Base-by-base conservation (phyloP, 2,888 invertebrate species). In the Leptogaster cylindrica region DNA sequence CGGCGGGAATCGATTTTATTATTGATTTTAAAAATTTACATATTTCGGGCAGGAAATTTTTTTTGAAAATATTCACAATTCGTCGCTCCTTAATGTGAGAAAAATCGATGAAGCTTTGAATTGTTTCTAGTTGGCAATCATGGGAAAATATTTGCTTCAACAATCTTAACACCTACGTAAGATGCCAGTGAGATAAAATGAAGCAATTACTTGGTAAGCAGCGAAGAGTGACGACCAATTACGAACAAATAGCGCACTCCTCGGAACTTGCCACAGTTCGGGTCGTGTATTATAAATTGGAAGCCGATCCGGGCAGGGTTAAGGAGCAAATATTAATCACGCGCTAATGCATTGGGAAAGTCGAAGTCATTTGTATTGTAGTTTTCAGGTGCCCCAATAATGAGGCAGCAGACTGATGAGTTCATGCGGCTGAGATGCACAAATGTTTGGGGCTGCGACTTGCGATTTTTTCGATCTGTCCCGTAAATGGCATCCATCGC, bases 291-390 rank as follows among this genome's bases (percentile, higher is more conserved):
- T 61, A 61, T 61, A 61, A 61, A 61, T 61, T 61, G 61, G 61
- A 41, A 61, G 44, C 61, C 44, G 27, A 61, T 61, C 61, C 61
- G 61, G n/a, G 16, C 27, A 44, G 44, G 61, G 61, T 61, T 61
- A 61, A 61, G 61, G 61, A 61, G 61, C 44, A 61, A 61, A 44
- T 27, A 61, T 61, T 61, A 61, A 61, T 61, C 61, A 55, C 36
- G 12, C 36, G 14, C 36, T 14, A 14, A 12, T 39, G 58, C 58
- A 28, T 61, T 61, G 61, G 61, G 61, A 27, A 61, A 61, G 16
- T 31, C 50, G 28, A 16, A 44, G 61, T 44, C 61, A 61, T 61
- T 61, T 61, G 61, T 61, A n/a, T n/a, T n/a, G n/a, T n/a, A 61
- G 44, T 44, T 14, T 27, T 61, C 61, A 44, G 44, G 7, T 27